Base-by-base conservation (phyloP, 2,888 invertebrate genomes). In the Coleophora deauratella region DNA sequence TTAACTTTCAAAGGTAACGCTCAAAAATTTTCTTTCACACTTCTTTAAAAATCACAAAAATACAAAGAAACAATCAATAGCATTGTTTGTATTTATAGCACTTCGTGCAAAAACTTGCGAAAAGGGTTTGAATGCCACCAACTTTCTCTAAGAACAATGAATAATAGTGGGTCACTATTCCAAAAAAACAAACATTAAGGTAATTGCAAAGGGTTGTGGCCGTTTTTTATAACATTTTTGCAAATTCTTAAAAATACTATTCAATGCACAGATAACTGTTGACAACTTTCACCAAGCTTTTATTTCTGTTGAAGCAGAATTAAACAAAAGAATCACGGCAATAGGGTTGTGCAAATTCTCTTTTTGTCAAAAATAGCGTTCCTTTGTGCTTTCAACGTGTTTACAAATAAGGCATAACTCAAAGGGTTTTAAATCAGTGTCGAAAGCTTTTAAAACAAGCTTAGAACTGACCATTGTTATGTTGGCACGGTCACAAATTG, bases 401-500 rank as follows among this genome's bases (percentile, higher is more conserved):
- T 84, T 85, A 82, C 84, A 80, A 84, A 82, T 80, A 81, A 78
- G 66, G 68, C 69, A 64, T 71, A 69, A 72, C 72, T 80, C 81
- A 84, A 84, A 85, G 82, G 81, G 82, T 75, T 81, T 84, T 84
- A 82, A 85, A 85, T 84, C 82, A 80, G 75, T 66, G 84, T 81
- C 74, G 81, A 84, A 80, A 85, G 82, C 77, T 81, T 80, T 81
- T 74, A 76, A 84, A 84, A 79, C 74, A 79, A 73, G 72, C 79
- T 82, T 76, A 81, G 79, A 82, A 82, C 64, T 64, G 69, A 62
- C 59, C 70, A 79, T 85, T 85, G 85, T 85, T 82, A 77, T 82
- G 79, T 72, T 76, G 72, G 77, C 72, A 62, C 72, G 68, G 60
- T 71, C 68, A 72, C 79, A 80, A 84, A 85, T 85, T 78, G 78